phyloP scores from a whole-genome alignment of 2,797 vertebrate genomes.

The Parotocinclus haroldoi region DNA sequence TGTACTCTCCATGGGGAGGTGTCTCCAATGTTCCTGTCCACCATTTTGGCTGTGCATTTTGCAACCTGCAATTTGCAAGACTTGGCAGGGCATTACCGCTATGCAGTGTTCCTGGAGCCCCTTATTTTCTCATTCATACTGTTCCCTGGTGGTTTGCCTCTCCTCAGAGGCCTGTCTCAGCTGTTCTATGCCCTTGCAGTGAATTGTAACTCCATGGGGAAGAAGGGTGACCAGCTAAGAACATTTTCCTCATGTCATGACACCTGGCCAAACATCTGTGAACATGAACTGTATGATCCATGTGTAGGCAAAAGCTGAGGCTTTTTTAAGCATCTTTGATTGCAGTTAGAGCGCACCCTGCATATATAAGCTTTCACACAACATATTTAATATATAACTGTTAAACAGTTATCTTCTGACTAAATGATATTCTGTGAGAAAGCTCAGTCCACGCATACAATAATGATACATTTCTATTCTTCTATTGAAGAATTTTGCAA shows the following conservation, averaged over 20 bases:
- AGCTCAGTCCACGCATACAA: too few relatives aligned
- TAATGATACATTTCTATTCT: too few relatives aligned
- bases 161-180: conserved; percentile 37
- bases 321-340: too few relatives aligned
- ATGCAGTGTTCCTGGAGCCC: conserved; percentile 26
- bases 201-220: conserved; percentile 36
- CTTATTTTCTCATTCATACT: conserved; percentile 32
- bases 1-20: conserved; percentile 10
- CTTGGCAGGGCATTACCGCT: conserved; percentile 39
- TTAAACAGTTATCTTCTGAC: too few relatives aligned
- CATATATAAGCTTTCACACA: too few relatives aligned
- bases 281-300: not conserved
- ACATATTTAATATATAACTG: too few relatives aligned
- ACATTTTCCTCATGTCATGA: conserved; percentile 4
- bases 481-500: too few relatives aligned
- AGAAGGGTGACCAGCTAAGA: conserved; percentile 8
- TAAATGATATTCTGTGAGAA: too few relatives aligned
- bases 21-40: conserved; percentile 14
- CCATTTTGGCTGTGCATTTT: conserved; percentile 31
- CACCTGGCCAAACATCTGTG: conserved; percentile 19
- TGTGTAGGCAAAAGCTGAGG: too few relatives aligned
- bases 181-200: conserved; percentile 40
- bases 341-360: too few relatives aligned
- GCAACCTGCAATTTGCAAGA: conserved; percentile 40
- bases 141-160: conserved; percentile 38